phyloP scores from a whole-genome alignment of 2,888 invertebrate genomes.

The Polyommatus icarus region DNA sequence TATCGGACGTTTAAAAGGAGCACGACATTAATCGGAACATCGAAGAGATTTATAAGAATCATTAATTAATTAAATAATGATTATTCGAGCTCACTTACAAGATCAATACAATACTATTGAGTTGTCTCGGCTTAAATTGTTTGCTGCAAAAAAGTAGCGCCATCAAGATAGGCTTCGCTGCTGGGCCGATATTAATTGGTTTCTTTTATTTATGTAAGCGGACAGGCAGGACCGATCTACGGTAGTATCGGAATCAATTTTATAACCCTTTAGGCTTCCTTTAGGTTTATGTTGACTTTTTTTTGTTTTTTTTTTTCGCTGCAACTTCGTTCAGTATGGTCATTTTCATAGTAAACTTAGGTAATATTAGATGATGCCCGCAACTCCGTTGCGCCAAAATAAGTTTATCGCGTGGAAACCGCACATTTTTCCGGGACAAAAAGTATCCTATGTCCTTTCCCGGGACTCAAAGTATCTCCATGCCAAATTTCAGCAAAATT shows the following conservation, averaged over 20 bases:
- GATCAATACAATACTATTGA: constrained; percentile 31
- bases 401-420: no score
- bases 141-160: constrained; percentile 32
- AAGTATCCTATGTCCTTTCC: no score
- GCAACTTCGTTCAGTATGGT: background rate
- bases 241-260: constrained; percentile 29
- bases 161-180: constrained; percentile 38
- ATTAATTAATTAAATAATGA: constrained; percentile 31
- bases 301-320: background rate
- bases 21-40: background rate
- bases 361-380: no score
- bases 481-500: no score
- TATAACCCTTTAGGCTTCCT: constrained; percentile 5
- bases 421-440: no score
- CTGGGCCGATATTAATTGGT: constrained; percentile 40
- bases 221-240: constrained; percentile 35
- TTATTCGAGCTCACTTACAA: constrained; percentile 28
- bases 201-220: constrained; percentile 40
- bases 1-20: background rate
- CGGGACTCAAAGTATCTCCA: no score
- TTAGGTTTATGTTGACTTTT: background rate
- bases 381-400: no score
- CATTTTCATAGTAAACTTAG: background rate
- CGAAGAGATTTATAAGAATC: constrained; percentile 1
- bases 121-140: constrained; percentile 32